Conservation (phyloP, 2,113 vertebrate genomes). For the Xenus cinereus region DNA sequence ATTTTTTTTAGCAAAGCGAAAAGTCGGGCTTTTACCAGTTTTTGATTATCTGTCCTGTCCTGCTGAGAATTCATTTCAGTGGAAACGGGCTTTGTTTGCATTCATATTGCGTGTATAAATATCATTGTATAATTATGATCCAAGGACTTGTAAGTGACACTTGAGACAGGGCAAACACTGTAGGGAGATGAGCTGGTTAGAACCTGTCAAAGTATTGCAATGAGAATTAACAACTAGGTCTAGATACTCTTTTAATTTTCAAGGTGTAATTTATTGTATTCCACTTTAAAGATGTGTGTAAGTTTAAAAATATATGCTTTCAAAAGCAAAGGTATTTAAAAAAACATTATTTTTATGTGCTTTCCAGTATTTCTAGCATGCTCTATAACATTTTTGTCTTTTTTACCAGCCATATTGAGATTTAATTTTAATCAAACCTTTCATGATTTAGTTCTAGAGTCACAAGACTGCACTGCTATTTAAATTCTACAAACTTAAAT, state of each 20-base stretch:
- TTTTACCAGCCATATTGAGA: not conserved
- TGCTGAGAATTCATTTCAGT: slow-evolving; percentile 8
- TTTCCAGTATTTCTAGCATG: not conserved
- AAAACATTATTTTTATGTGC: not conserved
- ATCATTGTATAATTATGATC: not conserved
- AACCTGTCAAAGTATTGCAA: not conserved
- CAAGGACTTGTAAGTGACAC: not conserved
- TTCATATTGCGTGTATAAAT: slow-evolving; percentile 18
- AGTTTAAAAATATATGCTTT: not conserved
- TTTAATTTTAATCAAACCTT: slow-evolving; percentile 2
- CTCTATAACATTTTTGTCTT: not conserved
- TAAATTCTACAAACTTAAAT: not conserved
- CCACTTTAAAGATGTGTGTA: not conserved
- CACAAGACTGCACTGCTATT: not conserved
- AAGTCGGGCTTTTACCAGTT: not conserved
- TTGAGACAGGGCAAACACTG: not conserved
- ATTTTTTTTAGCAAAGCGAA: not conserved
- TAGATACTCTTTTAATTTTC: not conserved
- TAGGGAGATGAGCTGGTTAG: not conserved
- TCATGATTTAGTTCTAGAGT: not conserved
- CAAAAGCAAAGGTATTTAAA: not conserved
- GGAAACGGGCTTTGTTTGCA: not conserved
- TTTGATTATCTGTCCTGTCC: not conserved
- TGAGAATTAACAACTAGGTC: not conserved
- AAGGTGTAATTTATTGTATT: not conserved